Conservation (phyloP, 2,797 vertebrate genomes). For the Phylloscopus collybita region DNA sequence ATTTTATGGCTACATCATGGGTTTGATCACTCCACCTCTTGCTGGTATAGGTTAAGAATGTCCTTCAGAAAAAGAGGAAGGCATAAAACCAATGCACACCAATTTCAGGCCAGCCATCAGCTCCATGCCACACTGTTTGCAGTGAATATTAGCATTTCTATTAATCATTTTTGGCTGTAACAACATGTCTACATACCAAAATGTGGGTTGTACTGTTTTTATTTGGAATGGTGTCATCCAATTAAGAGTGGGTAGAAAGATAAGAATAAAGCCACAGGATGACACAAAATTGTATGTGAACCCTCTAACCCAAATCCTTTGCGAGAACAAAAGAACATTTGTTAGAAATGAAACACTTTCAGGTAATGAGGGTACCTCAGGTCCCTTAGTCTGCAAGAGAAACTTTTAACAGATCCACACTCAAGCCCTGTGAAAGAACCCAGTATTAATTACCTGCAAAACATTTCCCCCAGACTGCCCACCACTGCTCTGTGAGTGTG, state of each 20-base stretch:
- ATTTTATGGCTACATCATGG: not conserved
- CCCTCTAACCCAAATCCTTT: not conserved
- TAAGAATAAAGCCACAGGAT: not conserved
- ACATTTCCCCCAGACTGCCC: not conserved
- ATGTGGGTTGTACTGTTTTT: not conserved
- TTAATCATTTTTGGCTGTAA: not conserved
- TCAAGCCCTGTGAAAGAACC: not conserved
- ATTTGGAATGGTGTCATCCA: not conserved
- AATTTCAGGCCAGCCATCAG: not conserved
- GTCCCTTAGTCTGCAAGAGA: not conserved
- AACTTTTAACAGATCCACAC: not conserved
- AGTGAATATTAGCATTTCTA: not conserved
- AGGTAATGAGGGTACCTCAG: not conserved
- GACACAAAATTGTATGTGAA: not conserved
- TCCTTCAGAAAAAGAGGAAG: not conserved
- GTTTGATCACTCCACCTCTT: not conserved
- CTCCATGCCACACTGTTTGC: not conserved
- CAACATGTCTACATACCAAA: not conserved
- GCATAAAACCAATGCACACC: accelerated
- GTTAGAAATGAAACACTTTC: not conserved
- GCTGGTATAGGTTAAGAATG: not conserved
- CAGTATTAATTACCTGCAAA: not conserved
- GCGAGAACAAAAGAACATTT: not conserved
- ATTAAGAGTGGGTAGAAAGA: not conserved
- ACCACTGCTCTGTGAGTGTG: not conserved